Base-by-base conservation (phyloP, 1,140 invertebrate species). In the Pentalonia nigronervosa region DNA sequence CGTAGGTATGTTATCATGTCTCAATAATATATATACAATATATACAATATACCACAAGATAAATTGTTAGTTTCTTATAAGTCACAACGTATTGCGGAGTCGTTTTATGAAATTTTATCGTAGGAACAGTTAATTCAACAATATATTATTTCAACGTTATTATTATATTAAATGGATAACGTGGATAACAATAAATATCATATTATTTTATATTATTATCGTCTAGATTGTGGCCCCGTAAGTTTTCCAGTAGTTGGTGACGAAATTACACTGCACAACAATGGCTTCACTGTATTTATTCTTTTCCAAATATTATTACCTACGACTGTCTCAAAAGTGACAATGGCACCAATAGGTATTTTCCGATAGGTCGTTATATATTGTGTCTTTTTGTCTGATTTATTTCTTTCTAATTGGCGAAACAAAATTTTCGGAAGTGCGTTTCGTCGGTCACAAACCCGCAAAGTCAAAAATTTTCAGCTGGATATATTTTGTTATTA, bases 331-430 rank as follows among this genome's bases (percentile, higher is more conserved):
- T 25, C 36, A 45, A 41, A 47, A 41, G 23, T 41, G 41, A 47
- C 41, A 86, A 86, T 86, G 25, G 41, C 11, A 45, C 21, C 83
- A 23, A 86, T 76, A 76, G 30, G n/a, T 76, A 76, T n/a, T 76
- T 76, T n/a, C 60, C 30, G 60, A n/a, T n/a, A 14, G 14, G 30
- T 14, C n/a, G 30, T 76, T 67, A 67, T 67, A 30, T 67, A 76
- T n/a, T 76, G 60, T 76, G n/a, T 76, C 21, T 48, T 45, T 86
- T 86, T n/a, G 7, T 86, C 14, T n/a, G 36, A 45, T 84, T 84
- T 36, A 11, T 45, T 23, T 88, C 50, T 88, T 34, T 34, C 34
- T 36, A 89, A 89, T 89, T 89, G 87, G 87, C 21, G 87, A 89
- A 89, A 89, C 48, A 20, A 9, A 36, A 89, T 53, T 89, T 45